These are phyloP conservation scores for Ceratotherium simum DNA, from an alignment of 2,113 vertebrate genomes.

Conservation along the genomic window DNA sequence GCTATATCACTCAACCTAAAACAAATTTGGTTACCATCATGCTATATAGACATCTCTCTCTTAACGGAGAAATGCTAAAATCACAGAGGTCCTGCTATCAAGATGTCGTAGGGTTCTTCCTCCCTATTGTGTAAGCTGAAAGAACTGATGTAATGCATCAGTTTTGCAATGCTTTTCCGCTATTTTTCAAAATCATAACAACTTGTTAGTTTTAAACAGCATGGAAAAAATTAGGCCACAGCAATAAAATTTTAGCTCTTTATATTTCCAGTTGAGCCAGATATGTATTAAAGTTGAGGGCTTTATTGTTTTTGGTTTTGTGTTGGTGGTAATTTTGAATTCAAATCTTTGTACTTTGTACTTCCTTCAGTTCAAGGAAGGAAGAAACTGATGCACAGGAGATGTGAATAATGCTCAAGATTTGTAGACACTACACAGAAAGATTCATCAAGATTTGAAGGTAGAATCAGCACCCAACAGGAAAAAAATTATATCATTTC, in stretches of 20 bases:
- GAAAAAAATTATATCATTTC: background rate
- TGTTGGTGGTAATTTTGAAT: background rate
- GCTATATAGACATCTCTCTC: background rate
- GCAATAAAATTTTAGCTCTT: slow-evolving; percentile 40
- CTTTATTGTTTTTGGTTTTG: background rate
- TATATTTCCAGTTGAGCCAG: slow-evolving; percentile 19
- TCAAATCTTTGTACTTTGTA: background rate
- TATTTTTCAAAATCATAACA: slow-evolving; percentile 12
- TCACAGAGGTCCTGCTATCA: background rate
- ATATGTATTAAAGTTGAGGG: background rate
- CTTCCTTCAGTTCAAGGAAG: background rate
- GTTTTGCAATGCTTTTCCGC: background rate
- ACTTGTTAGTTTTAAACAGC: slow-evolving; percentile 39
- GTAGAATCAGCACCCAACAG: background rate
- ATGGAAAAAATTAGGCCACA: background rate
- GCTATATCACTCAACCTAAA: background rate
- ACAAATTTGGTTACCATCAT: background rate
- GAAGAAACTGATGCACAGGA: background rate
- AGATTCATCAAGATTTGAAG: background rate
- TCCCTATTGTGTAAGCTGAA: background rate
- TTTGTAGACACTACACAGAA: background rate
- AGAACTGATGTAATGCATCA: background rate
- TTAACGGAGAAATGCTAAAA: background rate
- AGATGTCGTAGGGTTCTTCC: background rate
- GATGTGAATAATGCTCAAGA: background rate